Evolutionary conservation across 2,797 vertebrate genomes (phyloP), one percentile per base, ranked within the genome.

Genomic region (Gymnothorax javanicus): DNA sequence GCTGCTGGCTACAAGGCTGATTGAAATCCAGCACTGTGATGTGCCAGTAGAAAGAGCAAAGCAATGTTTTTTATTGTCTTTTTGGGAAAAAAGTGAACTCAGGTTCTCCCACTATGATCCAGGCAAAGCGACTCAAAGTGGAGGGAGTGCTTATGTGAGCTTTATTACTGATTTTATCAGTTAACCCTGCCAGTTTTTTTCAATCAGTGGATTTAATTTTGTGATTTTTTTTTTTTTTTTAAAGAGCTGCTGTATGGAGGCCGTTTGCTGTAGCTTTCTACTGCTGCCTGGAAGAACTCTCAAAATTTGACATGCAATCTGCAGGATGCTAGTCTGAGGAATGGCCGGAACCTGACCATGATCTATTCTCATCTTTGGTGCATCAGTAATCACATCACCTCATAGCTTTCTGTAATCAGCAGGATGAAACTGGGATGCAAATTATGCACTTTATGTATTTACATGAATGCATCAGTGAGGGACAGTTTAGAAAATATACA

Each of bases 1-100:
- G 23, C 56, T 79, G 25, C 87, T 23, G 88, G 90, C 92, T 93
- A 91, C 92, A 92, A 94, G 92, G 89, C 90, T 91, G 88, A 90
- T 88, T 87, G 91, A 90, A 93, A 89, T 85, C 88, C 62, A 73
- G 85, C 82, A 64, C 7, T 58, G 82, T 27, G 27, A 43, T 60
- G 77, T 23, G 20, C 56, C 83, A 17, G 64, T 73, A 58, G 83
- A 87, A 84, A 83, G 67, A 93, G 67, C 15, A 20, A 82, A 71
- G 84, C 73, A 64, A 85, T 84, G 52, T 86, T 85, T 88, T 87
- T 88, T 83, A 82, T 73, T 54, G 60, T 9, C 73, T 85, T 52
- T 85, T 87, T 87, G 85, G 69, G 75, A 33, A 85, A 82, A 25
- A 52, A 43, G 73, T 84, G 82, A 54, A 60, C 57, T 86, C 54